These are phyloP conservation scores for Dreissena polymorpha DNA, from an alignment of 1,140 invertebrate genomes.

Conservation along the genomic window DNA sequence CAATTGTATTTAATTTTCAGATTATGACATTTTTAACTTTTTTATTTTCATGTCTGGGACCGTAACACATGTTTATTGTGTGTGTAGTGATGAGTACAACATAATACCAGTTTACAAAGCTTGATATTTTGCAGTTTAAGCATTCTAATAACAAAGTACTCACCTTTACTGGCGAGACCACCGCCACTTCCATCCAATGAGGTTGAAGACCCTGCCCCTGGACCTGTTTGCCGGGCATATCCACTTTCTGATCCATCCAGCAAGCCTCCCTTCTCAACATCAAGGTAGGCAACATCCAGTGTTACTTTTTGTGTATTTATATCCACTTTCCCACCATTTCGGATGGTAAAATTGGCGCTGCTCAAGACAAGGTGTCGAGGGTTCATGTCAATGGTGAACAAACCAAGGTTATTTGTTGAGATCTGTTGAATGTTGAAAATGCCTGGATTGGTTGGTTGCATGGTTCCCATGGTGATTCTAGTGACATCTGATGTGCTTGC, in stretches of 20 bases:
- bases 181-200: slow-evolving; percentile 60
- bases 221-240: slow-evolving; percentile 48
- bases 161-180: slow-evolving; percentile 64
- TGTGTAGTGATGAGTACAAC: too few relatives aligned
- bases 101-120: too few relatives aligned
- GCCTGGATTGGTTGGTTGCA: slow-evolving; percentile 49
- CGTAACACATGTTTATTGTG: too few relatives aligned
- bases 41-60: too few relatives aligned
- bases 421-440: slow-evolving; percentile 56
- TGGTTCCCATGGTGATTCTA: slow-evolving; percentile 35
- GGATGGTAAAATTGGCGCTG: slow-evolving; percentile 51
- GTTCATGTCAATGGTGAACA: slow-evolving; percentile 58
- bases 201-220: slow-evolving; percentile 54
- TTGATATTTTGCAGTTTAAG: too few relatives aligned
- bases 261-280: slow-evolving; percentile 59
- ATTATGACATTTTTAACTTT: too few relatives aligned
- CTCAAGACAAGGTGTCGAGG: slow-evolving; percentile 49
- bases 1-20: too few relatives aligned
- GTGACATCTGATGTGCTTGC: slow-evolving; percentile 54
- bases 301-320: slow-evolving; percentile 30
- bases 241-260: slow-evolving; percentile 63
- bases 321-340: slow-evolving; percentile 62
- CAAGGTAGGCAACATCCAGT: slow-evolving; percentile 50
- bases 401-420: slow-evolving; percentile 62
- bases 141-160: neutral